Conservation (phyloP, 2,888 invertebrate genomes). For the Cerastoderma edule region DNA sequence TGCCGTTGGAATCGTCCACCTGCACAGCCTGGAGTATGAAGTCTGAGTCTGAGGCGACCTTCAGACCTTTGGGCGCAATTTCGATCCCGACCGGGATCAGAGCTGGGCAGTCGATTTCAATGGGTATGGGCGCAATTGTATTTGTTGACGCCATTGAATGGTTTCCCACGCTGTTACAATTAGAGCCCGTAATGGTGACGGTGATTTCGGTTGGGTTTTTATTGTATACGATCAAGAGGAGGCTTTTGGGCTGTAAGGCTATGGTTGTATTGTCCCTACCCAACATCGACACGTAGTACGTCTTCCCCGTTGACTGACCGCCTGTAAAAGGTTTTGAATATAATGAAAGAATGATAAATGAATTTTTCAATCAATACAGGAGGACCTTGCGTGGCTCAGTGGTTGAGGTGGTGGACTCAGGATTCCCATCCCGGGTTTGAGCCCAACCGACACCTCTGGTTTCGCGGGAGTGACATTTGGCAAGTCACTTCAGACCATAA, state of each 20-base stretch:
- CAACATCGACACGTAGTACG: constrained; percentile 12
- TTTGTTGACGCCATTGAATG: not conserved
- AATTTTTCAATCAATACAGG: no score
- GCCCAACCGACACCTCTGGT: no score
- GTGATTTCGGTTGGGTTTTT: not conserved
- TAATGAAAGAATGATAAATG: no score
- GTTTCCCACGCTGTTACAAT: not conserved
- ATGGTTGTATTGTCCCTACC: constrained; percentile 3
- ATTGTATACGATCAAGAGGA: constrained; percentile 4
- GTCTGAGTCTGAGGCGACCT: constrained; percentile 7
- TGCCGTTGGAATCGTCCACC: not conserved
- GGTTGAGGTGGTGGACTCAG: no score
- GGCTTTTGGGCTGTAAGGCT: not conserved
- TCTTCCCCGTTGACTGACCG: no score
- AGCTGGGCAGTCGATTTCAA: constrained; percentile 3
- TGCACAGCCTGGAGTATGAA: constrained; percentile 35
- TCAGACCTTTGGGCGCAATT: constrained; percentile 26
- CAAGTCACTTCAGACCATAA: no score
- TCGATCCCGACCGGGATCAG: constrained; percentile 24
- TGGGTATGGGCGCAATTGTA: not conserved
- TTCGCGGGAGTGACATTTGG: no score
- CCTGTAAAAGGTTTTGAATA: no score
- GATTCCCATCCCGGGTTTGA: no score
- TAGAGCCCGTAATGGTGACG: not conserved
- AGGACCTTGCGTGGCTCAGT: no score